Evolutionary conservation across 1,140 invertebrate species (phyloP).

Genomic region (Bombus turneri): DNA sequence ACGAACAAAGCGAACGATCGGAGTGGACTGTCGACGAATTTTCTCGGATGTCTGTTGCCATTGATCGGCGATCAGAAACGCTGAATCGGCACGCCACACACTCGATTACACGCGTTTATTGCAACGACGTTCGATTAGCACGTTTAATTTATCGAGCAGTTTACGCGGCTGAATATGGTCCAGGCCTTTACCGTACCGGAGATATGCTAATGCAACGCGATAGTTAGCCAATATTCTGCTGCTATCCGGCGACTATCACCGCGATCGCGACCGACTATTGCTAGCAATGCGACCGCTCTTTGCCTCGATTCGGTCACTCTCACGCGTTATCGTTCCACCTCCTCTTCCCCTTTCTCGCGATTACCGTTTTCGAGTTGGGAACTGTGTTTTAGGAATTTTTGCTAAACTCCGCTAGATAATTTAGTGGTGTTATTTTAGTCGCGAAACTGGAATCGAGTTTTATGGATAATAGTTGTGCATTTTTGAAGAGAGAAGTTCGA

Average conservation of each 20-base stretch:
- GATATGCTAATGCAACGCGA: conserved; percentile 67
- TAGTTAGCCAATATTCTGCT: conserved; percentile 41
- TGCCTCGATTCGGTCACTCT: conserved; percentile 1
- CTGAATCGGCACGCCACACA: conserved; percentile 38
- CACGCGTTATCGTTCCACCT: not conserved
- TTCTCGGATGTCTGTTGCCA: not conserved
- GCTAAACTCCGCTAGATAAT: too few relatives aligned
- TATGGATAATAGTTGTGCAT: too few relatives aligned
- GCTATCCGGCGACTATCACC: not conserved
- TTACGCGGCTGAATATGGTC: conserved; percentile 48
- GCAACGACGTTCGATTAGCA: conserved; percentile 61
- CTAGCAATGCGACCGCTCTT: not conserved
- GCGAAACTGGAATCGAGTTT: too few relatives aligned
- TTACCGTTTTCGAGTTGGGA: not conserved
- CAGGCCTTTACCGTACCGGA: conserved; percentile 50
- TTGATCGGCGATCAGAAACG: conserved; percentile 12
- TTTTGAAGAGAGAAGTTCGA: too few relatives aligned
- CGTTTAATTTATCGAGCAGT: conserved; percentile 65
- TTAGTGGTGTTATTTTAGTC: too few relatives aligned
- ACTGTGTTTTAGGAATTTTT: not conserved
- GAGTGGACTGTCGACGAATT: not conserved
- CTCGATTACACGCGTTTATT: conserved; percentile 64
- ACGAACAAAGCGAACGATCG: not conserved
- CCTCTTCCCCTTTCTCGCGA: not conserved
- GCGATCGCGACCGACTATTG: conserved; percentile 33